Conservation (phyloP, 2,113 vertebrate genomes). For the Tauraco erythrolophus region DNA sequence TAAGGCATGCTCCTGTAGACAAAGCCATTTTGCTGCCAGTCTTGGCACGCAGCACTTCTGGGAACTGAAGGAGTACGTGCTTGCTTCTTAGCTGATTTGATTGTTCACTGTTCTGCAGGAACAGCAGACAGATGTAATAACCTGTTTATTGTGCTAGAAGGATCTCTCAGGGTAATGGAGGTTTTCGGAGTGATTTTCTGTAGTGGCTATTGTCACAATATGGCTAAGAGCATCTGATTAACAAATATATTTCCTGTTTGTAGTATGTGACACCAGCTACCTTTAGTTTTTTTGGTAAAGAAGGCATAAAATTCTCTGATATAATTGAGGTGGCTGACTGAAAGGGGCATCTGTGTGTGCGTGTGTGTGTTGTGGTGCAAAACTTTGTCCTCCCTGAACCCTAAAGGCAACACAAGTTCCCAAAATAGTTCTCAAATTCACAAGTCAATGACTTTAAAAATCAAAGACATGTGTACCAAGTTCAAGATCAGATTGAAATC, state of each 20-base stretch:
- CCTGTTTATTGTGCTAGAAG: not conserved
- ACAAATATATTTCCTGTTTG: not conserved
- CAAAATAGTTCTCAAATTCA: not conserved
- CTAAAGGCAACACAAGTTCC: not conserved
- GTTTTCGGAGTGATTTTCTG: not conserved
- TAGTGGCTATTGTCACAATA: not conserved
- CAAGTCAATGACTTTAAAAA: not conserved
- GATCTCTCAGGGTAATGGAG: not conserved
- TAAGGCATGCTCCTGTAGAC: not conserved
- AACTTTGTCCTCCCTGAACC: not conserved
- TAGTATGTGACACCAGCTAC: not conserved
- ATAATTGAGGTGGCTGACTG: not conserved
- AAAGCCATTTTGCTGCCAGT: not conserved
- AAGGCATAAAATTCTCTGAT: not conserved
- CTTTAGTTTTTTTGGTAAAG: not conserved
- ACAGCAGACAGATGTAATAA: not conserved
- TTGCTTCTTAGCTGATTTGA: not conserved
- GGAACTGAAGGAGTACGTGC: not conserved
- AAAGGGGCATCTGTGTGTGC: not conserved
- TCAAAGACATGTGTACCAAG: not conserved
- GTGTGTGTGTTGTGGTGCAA: not conserved
- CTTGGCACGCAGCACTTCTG: not conserved
- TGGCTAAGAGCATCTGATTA: not conserved
- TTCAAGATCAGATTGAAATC: not conserved
- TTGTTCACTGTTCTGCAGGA: slow-evolving; percentile 4